Evolutionary conservation across 2,113 vertebrate species (phyloP).

Genomic region (Catharus bicknelli): DNA sequence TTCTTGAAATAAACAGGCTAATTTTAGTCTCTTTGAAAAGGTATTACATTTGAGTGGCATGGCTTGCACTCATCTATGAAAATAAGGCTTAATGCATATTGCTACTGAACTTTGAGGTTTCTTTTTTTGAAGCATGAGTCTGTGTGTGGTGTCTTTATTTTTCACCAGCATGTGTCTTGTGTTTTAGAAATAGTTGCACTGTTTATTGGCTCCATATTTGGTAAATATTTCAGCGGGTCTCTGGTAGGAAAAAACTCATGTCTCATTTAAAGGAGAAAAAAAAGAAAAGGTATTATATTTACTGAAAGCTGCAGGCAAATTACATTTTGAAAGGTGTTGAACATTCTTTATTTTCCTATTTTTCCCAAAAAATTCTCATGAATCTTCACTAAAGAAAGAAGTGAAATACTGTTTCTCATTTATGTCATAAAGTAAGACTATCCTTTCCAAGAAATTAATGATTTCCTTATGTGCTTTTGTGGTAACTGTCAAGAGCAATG

Average conservation of each 20-base stretch:
- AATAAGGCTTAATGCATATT: background rate
- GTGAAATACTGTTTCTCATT: background rate
- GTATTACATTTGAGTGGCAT: background rate
- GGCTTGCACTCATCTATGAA: background rate
- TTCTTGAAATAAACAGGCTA: background rate
- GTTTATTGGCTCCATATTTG: background rate
- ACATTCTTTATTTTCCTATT: background rate
- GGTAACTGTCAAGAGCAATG: background rate
- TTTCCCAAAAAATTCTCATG: fast-evolving
- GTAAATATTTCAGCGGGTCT: background rate
- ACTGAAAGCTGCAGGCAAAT: background rate
- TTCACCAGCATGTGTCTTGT: background rate
- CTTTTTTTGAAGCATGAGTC: background rate
- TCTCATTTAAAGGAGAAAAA: background rate
- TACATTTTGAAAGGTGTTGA: background rate
- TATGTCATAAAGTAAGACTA: background rate
- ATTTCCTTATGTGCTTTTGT: background rate
- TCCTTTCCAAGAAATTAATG: background rate
- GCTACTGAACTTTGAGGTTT: background rate
- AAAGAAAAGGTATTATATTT: background rate
- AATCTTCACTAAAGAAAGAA: background rate
- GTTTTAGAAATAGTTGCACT: background rate
- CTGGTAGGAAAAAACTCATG: background rate
- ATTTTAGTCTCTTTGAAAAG: background rate
- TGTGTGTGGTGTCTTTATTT: background rate